Evolutionary conservation across 1,140 invertebrate species (phyloP).

Genomic region (Cepaea nemoralis): DNA sequence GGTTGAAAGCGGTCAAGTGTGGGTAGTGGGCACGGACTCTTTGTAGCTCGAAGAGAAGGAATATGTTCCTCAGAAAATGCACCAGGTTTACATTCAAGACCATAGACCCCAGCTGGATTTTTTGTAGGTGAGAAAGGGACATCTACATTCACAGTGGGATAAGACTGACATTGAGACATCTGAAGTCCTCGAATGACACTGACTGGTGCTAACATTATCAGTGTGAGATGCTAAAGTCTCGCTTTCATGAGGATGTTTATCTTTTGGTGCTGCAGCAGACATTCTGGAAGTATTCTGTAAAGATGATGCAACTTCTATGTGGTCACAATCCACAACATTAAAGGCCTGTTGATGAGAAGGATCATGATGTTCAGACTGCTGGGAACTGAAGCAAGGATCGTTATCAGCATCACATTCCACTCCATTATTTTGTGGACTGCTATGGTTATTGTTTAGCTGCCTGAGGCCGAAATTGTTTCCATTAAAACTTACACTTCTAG

Average conservation of each 20-base stretch:
- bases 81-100: not conserved
- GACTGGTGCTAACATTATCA: not conserved
- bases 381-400: not conserved
- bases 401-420: not conserved
- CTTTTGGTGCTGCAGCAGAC: not conserved
- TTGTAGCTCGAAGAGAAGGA: not conserved
- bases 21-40: not conserved
- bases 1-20: not conserved
- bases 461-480: not conserved
- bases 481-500: slow-evolving; percentile 1
- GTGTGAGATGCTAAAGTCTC: not conserved
- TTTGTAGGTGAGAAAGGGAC: not conserved
- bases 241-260: not conserved
- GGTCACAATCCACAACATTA: not conserved
- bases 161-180: not conserved
- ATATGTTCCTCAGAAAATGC: not conserved
- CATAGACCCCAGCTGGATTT: not conserved
- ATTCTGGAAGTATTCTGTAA: not conserved
- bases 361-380: not conserved
- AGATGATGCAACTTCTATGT: not conserved
- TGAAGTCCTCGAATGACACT: not conserved
- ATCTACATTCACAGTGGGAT: not conserved
- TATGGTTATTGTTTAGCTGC: not conserved
- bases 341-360: not conserved
- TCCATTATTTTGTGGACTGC: not conserved